A percentile compares a stretch with the other conserved stretches of the same genome.
phyloP scores from a whole-genome alignment of 2,888 invertebrate genomes.

The Aquatica leii region DNA sequence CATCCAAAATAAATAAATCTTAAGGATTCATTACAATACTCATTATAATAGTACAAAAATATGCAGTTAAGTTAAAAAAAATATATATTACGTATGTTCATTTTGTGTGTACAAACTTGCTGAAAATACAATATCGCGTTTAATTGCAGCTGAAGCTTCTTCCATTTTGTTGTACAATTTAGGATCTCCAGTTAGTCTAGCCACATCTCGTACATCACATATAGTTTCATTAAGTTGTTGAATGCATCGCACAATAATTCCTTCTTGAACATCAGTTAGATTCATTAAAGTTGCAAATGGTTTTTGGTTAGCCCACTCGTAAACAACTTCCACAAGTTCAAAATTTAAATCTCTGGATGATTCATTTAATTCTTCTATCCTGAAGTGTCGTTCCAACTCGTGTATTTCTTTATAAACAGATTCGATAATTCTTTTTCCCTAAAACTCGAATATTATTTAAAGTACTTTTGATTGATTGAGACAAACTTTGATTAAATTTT shows the following conservation, averaged over 20 bases:
- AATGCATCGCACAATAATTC: constrained; percentile 96
- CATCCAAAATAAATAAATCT: too few species aligned
- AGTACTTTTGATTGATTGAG: too few species aligned
- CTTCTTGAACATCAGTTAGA: constrained; percentile 94
- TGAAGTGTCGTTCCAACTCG: constrained; percentile 70
- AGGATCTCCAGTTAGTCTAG: constrained; percentile 92
- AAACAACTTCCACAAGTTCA: constrained; percentile 91
- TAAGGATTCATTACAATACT: too few species aligned
- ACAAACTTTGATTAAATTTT: background rate
- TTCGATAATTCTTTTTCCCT: constrained; percentile 78
- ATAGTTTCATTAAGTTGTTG: constrained; percentile 95
- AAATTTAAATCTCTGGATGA: constrained; percentile 80
- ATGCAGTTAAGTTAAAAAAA: too few species aligned
- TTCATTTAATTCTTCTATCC: constrained; percentile 62
- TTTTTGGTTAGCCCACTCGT: constrained; percentile 94
- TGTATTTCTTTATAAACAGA: constrained; percentile 74
- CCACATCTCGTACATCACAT: constrained; percentile 89
- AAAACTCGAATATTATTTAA: constrained; percentile 33
- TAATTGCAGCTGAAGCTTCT: constrained; percentile 90
- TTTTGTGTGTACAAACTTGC: constrained; percentile 87
- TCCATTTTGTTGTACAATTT: constrained; percentile 93
- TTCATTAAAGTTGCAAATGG: constrained; percentile 94
- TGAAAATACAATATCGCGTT: constrained; percentile 97
- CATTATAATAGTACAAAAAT: too few species aligned
- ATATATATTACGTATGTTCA: constrained; percentile 17